These are phyloP conservation scores for Lepisosteus osseus DNA, from an alignment of 2,113 vertebrate species.

Conservation along the genomic window DNA sequence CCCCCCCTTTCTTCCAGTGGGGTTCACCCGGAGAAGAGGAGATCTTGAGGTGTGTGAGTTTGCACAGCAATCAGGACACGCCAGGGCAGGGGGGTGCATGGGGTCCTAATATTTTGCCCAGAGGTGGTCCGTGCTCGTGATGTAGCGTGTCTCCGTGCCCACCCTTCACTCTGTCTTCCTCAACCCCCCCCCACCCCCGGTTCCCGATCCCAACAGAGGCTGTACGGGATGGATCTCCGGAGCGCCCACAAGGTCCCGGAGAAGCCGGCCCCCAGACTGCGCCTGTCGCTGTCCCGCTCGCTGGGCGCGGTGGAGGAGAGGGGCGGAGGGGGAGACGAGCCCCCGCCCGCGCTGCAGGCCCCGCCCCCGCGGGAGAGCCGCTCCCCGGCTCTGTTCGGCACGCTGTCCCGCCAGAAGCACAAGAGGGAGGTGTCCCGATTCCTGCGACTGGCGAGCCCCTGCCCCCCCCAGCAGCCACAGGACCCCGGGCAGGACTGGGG, in stretches of 20 bases:
- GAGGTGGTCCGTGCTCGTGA: too few relatives aligned
- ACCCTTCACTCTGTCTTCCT: not conserved
- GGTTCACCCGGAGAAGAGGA: too few relatives aligned
- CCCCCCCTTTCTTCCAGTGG: too few relatives aligned
- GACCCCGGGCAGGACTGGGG: conserved; percentile 51
- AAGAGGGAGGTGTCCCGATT: conserved; percentile 36
- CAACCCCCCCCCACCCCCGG: not conserved
- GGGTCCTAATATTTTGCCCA: too few relatives aligned
- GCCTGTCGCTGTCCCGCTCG: conserved; percentile 68
- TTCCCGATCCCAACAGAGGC: conserved; percentile 63
- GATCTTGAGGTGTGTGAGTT: too few relatives aligned
- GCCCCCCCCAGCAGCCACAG: conserved; percentile 20
- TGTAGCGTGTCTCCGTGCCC: not conserved
- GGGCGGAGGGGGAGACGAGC: conserved; percentile 34
- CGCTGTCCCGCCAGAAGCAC: conserved; percentile 42
- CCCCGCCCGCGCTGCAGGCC: conserved; percentile 40
- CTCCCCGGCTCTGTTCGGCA: conserved; percentile 48
- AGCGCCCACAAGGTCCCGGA: conserved; percentile 80
- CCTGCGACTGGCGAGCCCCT: not conserved
- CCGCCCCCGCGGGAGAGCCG: too few relatives aligned
- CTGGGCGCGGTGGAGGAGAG: conserved; percentile 56
- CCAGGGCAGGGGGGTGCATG: too few relatives aligned
- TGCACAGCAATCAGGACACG: too few relatives aligned
- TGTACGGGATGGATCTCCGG: conserved; percentile 93
- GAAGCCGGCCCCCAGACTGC: conserved; percentile 62